Conservation (phyloP, 2,888 invertebrate genomes). For the Drosophila recens region DNA sequence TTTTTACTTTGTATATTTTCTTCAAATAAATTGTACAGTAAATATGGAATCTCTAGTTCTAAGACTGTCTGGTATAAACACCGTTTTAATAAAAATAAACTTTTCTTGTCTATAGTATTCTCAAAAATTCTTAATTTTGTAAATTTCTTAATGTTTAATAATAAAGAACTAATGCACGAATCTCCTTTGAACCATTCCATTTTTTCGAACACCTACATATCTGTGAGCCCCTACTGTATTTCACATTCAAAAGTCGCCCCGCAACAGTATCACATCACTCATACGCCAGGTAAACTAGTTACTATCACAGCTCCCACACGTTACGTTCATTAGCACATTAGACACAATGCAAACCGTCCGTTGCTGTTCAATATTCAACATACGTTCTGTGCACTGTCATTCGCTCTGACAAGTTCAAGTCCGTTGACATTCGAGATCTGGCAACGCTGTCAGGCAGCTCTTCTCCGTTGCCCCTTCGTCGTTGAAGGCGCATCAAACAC, state of each 20-base stretch:
- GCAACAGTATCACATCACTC: neutral
- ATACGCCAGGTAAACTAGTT: slow-evolving; percentile 1
- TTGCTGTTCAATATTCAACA: slow-evolving; percentile 18
- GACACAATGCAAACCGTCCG: slow-evolving; percentile 7
- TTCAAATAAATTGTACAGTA: too few species aligned
- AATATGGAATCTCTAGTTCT: too few species aligned
- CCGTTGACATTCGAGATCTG: slow-evolving; percentile 59
- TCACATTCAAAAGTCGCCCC: neutral
- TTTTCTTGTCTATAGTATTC: too few species aligned
- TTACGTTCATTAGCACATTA: neutral
- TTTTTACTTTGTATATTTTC: too few species aligned
- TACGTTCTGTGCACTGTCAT: slow-evolving; percentile 11
- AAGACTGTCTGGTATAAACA: too few species aligned
- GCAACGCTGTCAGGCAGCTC: slow-evolving; percentile 57
- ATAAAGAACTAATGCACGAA: too few species aligned
- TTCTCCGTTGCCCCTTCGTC: slow-evolving; percentile 3
- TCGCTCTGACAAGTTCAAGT: slow-evolving; percentile 68
- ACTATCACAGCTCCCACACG: neutral
- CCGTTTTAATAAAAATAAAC: too few species aligned
- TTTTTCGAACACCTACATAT: neutral
- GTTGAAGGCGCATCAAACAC: slow-evolving; percentile 53
- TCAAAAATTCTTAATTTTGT: too few species aligned
- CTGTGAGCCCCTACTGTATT: neutral
- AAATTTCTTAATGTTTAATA: too few species aligned
- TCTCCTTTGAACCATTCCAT: neutral